Evolutionary conservation across 1,140 invertebrate species (phyloP), one percentile per base, ranked within the genome.

Genomic region (Maconellicoccus hirsutus): DNA sequence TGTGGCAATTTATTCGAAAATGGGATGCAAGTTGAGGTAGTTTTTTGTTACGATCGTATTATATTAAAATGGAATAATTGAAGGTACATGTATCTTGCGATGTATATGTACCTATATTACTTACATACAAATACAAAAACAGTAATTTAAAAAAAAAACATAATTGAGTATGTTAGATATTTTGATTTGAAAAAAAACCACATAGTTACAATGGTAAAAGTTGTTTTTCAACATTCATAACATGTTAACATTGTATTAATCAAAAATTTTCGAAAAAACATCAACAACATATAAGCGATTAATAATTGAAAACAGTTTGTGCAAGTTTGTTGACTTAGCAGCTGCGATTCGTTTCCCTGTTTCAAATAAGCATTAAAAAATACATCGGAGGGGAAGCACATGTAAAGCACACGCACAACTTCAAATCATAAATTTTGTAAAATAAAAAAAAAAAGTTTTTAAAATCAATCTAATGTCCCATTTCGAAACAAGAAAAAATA

Each of bases 361-460:
- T 52, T 52, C 42, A 52, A 52, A 52, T 52, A 52, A 52, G n/a
- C 42, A 52, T 52, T 52, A 16, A 16, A 52, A 52, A 52, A 16
- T 16, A 52, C 42, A 3, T 16, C 10, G 12, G 12, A 52, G 42
- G 42, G 42, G 42, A 19, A 16, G 16, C 6, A 52, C 3, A 52
- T 52, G 42, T 19, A 52, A 52, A 52, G n/a, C 42, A 52, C n/a
- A 52, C 42, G 42, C 42, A 52, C 42, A 52, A 52, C 42, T 52
- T 52, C 42, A 19, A 52, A 52, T 52, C 42, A 52, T 52, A 52
- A 52, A 52, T 52, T 52, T 52, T 33, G 42, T 3, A 6, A 19
- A 52, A 52, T 16, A 52, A 52, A 52, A 52, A n/a, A n/a, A 52
- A 52, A 16, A 52, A 52, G 42, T 52, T 52, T 52, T 52, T 16